phyloP scores from a whole-genome alignment of 2,797 vertebrate genomes.

The Amblyraja radiata region DNA sequence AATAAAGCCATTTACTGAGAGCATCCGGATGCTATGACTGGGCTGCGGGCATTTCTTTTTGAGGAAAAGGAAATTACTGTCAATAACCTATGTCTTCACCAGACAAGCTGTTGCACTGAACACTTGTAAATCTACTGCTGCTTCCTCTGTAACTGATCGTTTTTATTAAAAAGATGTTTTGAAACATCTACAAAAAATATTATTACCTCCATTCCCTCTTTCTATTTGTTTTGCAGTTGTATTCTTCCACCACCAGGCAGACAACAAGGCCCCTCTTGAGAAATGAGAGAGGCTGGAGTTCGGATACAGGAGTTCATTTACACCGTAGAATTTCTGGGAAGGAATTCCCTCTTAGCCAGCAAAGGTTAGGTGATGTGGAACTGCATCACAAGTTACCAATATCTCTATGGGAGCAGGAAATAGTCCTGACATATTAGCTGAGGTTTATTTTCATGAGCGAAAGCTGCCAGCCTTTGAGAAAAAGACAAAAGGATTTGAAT shows the following conservation, averaged over 20 bases:
- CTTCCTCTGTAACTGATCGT: slow-evolving; percentile 12
- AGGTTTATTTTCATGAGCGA: background rate
- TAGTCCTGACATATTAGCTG: background rate
- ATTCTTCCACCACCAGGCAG: background rate
- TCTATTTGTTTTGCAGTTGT: background rate
- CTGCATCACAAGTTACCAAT: background rate
- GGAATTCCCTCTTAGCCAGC: background rate
- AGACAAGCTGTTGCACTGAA: slow-evolving; percentile 47
- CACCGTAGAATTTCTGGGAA: background rate
- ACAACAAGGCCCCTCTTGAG: background rate
- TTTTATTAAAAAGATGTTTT: slow-evolving; percentile 20
- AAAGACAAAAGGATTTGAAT: background rate
- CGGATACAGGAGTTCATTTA: background rate
- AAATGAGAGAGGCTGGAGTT: background rate
- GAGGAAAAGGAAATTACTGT: slow-evolving; percentile 59
- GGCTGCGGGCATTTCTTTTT: slow-evolving; percentile 40
- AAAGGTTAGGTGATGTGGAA: background rate
- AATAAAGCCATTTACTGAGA: slow-evolving; percentile 66
- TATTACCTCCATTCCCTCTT: background rate
- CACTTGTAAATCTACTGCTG: slow-evolving; percentile 13
- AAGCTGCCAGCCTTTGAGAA: background rate
- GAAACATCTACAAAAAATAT: slow-evolving; percentile 3
- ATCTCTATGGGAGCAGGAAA: background rate
- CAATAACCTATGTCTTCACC: slow-evolving; percentile 53
- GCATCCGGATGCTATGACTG: slow-evolving; percentile 62